Conservation (phyloP, 1,140 invertebrate species). For the Lepidotrigona ventralis region DNA sequence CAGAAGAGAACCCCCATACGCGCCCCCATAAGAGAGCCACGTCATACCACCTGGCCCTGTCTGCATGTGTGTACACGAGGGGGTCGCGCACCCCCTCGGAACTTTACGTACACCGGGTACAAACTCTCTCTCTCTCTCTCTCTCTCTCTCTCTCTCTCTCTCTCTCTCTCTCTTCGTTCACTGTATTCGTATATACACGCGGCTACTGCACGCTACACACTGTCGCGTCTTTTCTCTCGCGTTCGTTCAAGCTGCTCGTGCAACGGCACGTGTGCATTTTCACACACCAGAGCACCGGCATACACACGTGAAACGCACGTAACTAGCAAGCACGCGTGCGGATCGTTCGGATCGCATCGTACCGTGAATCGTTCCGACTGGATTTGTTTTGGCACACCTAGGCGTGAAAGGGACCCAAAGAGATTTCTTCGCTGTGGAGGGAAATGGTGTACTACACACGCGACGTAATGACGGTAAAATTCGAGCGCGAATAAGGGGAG, state of each 20-base stretch:
- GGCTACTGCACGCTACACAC: neutral
- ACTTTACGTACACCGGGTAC: conserved; percentile 67
- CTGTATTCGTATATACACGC: neutral
- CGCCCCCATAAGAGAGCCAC: conserved; percentile 72
- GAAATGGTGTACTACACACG: neutral
- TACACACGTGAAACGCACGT: neutral
- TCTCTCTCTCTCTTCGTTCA: too few species aligned
- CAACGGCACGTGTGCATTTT: conserved; percentile 56
- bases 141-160: neutral
- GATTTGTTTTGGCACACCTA: conserved; percentile 49
- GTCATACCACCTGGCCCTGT: conserved; percentile 69
- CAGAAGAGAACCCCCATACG: conserved; percentile 75
- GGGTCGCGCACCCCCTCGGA: conserved; percentile 52
- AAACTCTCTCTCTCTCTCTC: conserved; percentile 8
- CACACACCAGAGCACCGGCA: conserved; percentile 42
- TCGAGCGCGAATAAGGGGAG: neutral
- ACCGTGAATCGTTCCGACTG: conserved; percentile 18
- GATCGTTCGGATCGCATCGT: neutral
- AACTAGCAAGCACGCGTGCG: neutral
- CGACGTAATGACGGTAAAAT: neutral
- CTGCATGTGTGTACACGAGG: conserved; percentile 56
- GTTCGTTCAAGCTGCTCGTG: neutral
- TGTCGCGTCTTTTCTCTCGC: neutral
- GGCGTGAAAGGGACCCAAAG: conserved; percentile 5
- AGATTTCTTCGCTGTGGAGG: conserved; percentile 10